phyloP scores from a whole-genome alignment of 2,797 vertebrate genomes.

The Natrix natrix region DNA sequence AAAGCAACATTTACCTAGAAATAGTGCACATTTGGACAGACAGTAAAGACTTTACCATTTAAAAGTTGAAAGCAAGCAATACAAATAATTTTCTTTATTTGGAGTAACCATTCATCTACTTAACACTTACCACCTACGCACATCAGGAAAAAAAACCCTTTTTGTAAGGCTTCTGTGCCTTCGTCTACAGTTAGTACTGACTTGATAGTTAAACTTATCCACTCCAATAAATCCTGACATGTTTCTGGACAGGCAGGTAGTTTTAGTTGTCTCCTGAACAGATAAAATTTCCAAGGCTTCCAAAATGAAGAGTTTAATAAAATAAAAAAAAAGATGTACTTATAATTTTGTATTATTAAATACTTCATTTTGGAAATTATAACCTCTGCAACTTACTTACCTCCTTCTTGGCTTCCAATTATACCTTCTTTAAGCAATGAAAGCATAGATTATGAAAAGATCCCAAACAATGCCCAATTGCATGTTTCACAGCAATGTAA shows the following conservation, averaged over 20 bases:
- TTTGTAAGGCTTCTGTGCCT: background rate
- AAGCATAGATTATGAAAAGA: background rate
- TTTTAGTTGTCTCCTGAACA: background rate
- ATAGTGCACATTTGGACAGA: background rate
- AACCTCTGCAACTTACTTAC: background rate
- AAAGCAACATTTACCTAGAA: background rate
- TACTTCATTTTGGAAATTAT: background rate
- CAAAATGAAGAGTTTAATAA: background rate
- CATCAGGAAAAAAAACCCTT: background rate
- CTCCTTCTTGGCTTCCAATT: background rate
- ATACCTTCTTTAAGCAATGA: background rate
- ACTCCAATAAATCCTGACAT: background rate
- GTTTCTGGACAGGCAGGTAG: background rate
- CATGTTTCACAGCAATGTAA: background rate
- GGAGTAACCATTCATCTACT: background rate
- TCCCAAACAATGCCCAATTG: background rate
- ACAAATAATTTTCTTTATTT: background rate
- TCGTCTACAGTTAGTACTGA: background rate
- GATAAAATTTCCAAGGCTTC: background rate
- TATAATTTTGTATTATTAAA: background rate
- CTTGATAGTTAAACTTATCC: background rate
- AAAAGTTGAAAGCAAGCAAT: background rate
- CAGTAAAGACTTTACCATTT: background rate
- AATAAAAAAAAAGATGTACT: background rate
- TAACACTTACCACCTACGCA: background rate